Percentiles rank a stretch among this genome's conserved stretches.
Conservation (phyloP, 1,140 invertebrate genomes). For the Heliconius hermathena region DNA sequence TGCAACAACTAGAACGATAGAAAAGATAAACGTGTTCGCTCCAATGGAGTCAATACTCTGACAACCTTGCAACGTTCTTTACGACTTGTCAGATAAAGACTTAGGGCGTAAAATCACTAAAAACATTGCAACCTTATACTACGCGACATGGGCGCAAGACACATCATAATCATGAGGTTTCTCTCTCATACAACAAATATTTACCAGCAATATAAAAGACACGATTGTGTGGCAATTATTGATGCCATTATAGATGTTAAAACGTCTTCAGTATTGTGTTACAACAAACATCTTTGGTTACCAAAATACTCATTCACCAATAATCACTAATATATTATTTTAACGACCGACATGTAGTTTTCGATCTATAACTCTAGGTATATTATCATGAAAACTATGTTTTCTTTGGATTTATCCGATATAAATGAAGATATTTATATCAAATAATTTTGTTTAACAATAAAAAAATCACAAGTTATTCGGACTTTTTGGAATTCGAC, state of each 20-base stretch:
- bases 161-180: not conserved
- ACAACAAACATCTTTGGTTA: slow-evolving; percentile 4
- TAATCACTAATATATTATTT: not conserved
- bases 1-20: slow-evolving; percentile 58
- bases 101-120: slow-evolving; percentile 77
- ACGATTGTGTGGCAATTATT: not conserved
- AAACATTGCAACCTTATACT: slow-evolving; percentile 66
- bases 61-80: slow-evolving; percentile 79
- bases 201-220: not conserved
- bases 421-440: not conserved
- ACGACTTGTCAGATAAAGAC: slow-evolving; percentile 78
- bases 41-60: slow-evolving; percentile 78
- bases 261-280: not conserved
- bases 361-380: too few species aligned
- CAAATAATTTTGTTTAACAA: not conserved
- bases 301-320: not conserved
- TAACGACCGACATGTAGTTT: not conserved
- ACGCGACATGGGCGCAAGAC: not conserved
- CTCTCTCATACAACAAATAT: not conserved
- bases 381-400: not conserved
- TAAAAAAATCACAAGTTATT: not conserved
- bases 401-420: not conserved
- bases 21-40: slow-evolving; percentile 71
- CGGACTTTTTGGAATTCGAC: slow-evolving; percentile 5
- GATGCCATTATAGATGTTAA: not conserved